Evolutionary conservation across 2,888 invertebrate species (phyloP).

Genomic region (Oasisia sp.): DNA sequence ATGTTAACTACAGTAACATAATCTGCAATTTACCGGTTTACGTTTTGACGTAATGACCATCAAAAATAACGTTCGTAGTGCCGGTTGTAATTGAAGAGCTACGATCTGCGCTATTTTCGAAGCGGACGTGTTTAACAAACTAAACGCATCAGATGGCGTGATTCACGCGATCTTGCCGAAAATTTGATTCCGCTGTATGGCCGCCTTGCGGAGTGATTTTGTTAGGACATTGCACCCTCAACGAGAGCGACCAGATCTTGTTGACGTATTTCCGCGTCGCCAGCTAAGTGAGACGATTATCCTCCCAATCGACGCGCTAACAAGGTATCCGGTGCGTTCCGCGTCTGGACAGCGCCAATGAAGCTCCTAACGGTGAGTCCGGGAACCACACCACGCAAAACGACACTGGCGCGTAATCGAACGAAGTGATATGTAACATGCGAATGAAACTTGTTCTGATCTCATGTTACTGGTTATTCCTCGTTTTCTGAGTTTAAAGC

Average conservation of each 20-base stretch:
- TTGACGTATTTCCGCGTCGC: slow-evolving; percentile 3
- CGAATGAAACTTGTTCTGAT: no score
- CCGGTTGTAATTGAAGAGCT: neutral
- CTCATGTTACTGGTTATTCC: no score
- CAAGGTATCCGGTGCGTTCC: neutral
- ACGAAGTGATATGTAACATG: no score
- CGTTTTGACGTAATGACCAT: slow-evolving; percentile 17
- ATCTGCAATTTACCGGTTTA: neutral
- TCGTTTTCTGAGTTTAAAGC: no score
- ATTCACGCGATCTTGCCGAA: neutral
- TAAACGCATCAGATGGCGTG: slow-evolving; percentile 17
- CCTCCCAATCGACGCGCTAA: neutral
- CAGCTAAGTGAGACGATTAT: slow-evolving; percentile 6
- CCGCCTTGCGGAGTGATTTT: slow-evolving; percentile 10
- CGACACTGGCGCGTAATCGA: no score
- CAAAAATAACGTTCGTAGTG: slow-evolving; percentile 17
- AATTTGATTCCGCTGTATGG: neutral
- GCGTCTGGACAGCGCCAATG: neutral
- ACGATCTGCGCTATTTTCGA: neutral
- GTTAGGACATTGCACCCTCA: slow-evolving; percentile 3
- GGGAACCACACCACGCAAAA: no score
- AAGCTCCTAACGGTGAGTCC: neutral
- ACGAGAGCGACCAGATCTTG: neutral
- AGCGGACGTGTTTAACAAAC: slow-evolving; percentile 12
- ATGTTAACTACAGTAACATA: neutral